These are phyloP conservation scores for Habropoda laboriosa DNA, from an alignment of 1,140 invertebrate species.

Conservation along the genomic window DNA sequence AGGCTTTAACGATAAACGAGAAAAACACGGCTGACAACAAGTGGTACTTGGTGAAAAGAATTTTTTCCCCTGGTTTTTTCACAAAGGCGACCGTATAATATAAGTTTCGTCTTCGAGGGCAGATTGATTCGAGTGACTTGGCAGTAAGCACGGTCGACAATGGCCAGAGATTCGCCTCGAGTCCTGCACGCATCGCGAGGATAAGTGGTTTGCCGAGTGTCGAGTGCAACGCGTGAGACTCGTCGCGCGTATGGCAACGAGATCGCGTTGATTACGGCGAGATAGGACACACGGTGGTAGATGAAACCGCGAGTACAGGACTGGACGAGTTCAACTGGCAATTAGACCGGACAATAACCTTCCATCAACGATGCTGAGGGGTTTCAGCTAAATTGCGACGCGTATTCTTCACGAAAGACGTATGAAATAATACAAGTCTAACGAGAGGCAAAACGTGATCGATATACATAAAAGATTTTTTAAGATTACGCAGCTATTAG, in stretches of 20 bases:
- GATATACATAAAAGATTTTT: no score
- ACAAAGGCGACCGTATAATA: neutral
- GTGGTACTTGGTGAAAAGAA: no score
- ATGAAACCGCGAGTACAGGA: slow-evolving; percentile 32
- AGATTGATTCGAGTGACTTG: neutral
- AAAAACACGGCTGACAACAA: no score
- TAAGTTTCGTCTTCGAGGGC: neutral
- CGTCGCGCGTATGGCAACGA: neutral
- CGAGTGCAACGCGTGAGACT: neutral
- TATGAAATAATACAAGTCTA: no score
- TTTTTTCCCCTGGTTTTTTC: neutral
- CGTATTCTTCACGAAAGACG: neutral
- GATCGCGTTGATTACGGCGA: slow-evolving; percentile 11
- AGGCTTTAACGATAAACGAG: no score
- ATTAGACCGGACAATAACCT: slow-evolving; percentile 47
- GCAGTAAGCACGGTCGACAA: neutral
- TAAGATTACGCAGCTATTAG: neutral
- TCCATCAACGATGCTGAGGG: slow-evolving; percentile 35
- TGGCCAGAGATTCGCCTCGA: neutral
- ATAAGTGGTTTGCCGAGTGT: neutral
- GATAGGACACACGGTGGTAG: slow-evolving; percentile 24
- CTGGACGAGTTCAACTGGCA: slow-evolving; percentile 31
- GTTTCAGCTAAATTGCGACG: slow-evolving; percentile 44
- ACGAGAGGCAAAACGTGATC: no score
- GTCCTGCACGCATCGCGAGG: neutral